Percentiles rank a stretch among this genome's conserved stretches.
Conservation (phyloP, 30 jellyfish, hydroid and myxozoan species). For the Cassiopea andromeda region DNA sequence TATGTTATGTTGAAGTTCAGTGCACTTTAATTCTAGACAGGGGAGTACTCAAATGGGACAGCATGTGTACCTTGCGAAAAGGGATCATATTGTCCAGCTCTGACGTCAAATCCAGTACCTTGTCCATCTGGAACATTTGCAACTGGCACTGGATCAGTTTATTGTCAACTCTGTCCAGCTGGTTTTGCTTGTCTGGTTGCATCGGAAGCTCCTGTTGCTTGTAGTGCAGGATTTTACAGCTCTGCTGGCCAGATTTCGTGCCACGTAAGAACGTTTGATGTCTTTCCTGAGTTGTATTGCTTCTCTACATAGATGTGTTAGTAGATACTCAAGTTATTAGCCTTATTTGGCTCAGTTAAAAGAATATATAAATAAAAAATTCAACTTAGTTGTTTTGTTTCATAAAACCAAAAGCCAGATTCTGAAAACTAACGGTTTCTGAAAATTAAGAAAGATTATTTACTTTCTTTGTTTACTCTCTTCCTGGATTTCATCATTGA, state of each 20-base stretch:
- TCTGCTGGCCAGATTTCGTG: conserved; percentile 88
- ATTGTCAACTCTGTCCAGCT: conserved; percentile 87
- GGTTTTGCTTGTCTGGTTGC: conserved; percentile 88
- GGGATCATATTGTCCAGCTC: conserved; percentile 90
- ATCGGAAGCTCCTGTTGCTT: conserved; percentile 68
- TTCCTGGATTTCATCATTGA: too few species aligned
- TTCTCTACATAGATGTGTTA: too few species aligned
- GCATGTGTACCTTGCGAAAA: conserved; percentile 73
- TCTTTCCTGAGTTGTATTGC: too few species aligned
- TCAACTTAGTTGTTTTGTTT: too few species aligned
- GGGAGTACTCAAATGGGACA: conserved; percentile 84
- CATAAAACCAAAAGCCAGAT: too few species aligned
- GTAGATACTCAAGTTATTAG: too few species aligned
- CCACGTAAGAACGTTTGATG: conserved; percentile 42
- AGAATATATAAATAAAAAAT: too few species aligned
- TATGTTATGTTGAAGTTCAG: background rate
- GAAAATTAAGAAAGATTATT: too few species aligned
- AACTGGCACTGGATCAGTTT: conserved; percentile 48
- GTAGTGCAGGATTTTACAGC: conserved; percentile 80
- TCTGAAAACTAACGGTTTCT: too few species aligned
- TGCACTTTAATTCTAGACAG: conserved; percentile 57
- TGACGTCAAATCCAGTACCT: conserved; percentile 75
- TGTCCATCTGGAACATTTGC: conserved; percentile 91
- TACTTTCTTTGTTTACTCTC: too few species aligned
- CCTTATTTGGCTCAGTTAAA: too few species aligned